Evolutionary conservation across 2,797 vertebrate species (phyloP).

Genomic region (Acropternis orthonyx): DNA sequence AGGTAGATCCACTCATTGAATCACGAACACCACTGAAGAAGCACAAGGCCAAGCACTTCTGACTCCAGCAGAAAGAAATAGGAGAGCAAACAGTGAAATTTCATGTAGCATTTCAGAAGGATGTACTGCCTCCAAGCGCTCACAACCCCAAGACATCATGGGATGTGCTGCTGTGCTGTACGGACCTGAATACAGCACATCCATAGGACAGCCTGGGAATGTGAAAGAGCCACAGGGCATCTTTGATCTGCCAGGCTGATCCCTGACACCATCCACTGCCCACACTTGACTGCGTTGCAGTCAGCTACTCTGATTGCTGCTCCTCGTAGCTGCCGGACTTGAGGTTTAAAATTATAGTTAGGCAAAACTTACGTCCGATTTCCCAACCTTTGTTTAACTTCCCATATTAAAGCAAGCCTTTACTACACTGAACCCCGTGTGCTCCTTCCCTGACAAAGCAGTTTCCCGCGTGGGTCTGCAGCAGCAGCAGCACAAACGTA

Average conservation of each 20-base stretch:
- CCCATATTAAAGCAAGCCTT: neutral
- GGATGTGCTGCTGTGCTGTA: neutral
- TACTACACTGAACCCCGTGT: accelerated
- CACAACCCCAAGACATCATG: accelerated
- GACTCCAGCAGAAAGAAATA: neutral
- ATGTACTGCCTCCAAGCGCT: neutral
- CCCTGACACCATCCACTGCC: neutral
- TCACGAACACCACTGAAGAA: neutral
- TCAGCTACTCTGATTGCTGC: neutral
- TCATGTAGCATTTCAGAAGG: neutral
- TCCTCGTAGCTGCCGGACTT: neutral
- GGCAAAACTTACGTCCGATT: neutral
- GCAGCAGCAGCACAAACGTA: neutral
- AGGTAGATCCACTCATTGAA: neutral
- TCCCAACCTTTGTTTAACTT: neutral
- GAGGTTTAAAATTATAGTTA: neutral
- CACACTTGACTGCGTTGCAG: neutral
- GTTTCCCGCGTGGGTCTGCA: neutral
- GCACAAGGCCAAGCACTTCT: neutral
- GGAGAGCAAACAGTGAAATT: neutral
- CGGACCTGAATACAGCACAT: accelerated
- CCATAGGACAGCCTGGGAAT: neutral
- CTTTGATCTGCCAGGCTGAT: neutral
- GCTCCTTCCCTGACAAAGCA: neutral
- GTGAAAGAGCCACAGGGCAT: neutral